Evolutionary conservation across 2,797 vertebrate genomes (phyloP), one percentile per base, ranked within the genome.

Genomic region (Argyrosomus regius): DNA sequence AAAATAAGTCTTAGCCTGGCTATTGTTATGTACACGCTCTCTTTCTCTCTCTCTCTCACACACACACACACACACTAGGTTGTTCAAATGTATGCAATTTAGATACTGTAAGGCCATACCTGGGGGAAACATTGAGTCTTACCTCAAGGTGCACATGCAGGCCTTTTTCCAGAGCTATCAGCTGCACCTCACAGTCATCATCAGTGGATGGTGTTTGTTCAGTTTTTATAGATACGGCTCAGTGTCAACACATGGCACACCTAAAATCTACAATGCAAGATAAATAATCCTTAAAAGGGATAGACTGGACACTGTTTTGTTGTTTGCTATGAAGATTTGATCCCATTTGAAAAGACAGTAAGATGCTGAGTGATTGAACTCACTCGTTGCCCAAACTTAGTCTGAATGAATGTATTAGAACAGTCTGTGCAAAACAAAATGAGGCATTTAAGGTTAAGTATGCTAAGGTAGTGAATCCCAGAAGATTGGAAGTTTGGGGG

Each of bases 1-100:
- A 90, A 93, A 93, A 89, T 92, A 90, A 79, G 49, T 48, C 31
- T 50, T 26, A 56, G 61, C 67, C 62, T 24, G 49, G 63, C 43
- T 80, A 17, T 71, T 84, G 67, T 66, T 85, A 24, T 82, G 71
- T 69, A 81, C 9, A 85, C 76, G 78, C 54, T 60, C 46, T 8
- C 64, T 39, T 39, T 39, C 35, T 39, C 35, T 39, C 35, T 39
- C 35, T 39, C 28, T 5, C 28, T 5, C 28, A 28, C 28, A 28
- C 52, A 66, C 54, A 17, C 71, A 26, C 50, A 64, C 74, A 52
- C 54, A 9, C 79, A 50, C 48, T 14, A 5, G 24, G 41, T 28
- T 28, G 50, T 71, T 41, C 56, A 54, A 28, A 59, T 59, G 9
- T 18, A 64, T 43, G 22, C 11, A 10, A 3, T 43, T 43, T 18